phyloP scores from a whole-genome alignment of 2,888 invertebrate species.

The Sepiola atlantica region DNA sequence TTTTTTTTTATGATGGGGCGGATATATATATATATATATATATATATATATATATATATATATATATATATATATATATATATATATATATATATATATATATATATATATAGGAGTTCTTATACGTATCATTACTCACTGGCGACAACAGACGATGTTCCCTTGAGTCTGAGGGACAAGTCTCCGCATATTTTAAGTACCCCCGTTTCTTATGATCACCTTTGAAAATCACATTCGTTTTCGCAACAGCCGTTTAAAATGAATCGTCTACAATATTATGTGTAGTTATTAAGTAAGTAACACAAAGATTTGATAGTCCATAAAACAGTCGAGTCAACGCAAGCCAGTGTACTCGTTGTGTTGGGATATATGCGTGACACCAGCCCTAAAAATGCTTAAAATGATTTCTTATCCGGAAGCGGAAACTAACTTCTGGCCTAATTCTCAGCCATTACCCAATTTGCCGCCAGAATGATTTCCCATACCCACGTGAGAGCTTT shows the following conservation, averaged over 20 bases:
- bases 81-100: too few relatives aligned
- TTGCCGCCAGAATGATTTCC: not conserved
- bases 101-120: too few relatives aligned
- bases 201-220: too few relatives aligned
- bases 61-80: not conserved
- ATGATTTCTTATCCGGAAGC: not conserved
- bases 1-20: too few relatives aligned
- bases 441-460: not conserved
- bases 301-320: too few relatives aligned
- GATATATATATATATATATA: not conserved
- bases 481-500: not conserved
- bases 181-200: too few relatives aligned
- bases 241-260: too few relatives aligned
- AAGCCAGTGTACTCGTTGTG: not conserved
- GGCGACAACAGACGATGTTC: too few relatives aligned
- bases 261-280: not conserved
- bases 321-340: too few relatives aligned
- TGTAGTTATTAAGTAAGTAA: not conserved
- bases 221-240: too few relatives aligned
- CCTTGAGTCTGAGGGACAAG: too few relatives aligned
- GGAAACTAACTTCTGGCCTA: not conserved
- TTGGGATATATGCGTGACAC: not conserved
- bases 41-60: not conserved
- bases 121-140: too few relatives aligned
- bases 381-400: not conserved